Base-by-base conservation (phyloP, 2,113 vertebrate species). In the Tychaedon coryphoeus region DNA sequence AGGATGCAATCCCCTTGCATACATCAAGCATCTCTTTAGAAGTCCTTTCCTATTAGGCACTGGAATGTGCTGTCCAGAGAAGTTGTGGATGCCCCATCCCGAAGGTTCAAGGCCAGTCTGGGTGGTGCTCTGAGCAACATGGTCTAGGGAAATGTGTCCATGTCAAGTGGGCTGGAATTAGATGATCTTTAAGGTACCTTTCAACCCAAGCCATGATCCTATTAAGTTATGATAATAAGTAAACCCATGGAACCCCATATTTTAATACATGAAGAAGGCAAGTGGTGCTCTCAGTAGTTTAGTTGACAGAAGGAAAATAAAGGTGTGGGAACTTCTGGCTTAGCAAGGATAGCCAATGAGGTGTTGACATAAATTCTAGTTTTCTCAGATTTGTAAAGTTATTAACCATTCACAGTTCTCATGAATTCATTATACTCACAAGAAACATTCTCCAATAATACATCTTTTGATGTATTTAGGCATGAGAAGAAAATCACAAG, bases 401-500 rank as follows among this genome's bases (percentile, higher is more conserved):
- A 87, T 89, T 95, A 97, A 80, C 43, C 73, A 93, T 88, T 96
- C 74, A 69, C 36, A 78, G 34, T 65, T 86, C 24, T 96, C 67
- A 93, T 78, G 34, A 96, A 96, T 94, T 93, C 78, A 91, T 89
- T 96, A 84, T 36, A 87, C 8, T 93, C 28, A 83, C 3, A 88
- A 74, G 74, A 20, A 96, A 93, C 14, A 54, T 86, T 95, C 36
- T 85, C 54, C 19, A 94, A 8, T 93, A 94, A 95, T 87, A 83
- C 69, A 57, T 91, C 75, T 96, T 80, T 94, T 85, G 50, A 86
- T 87, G 48, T 85, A 28, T 92, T 85, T 69, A 93, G 62, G 62
- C 22, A 96, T 97, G 94, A 93, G 83, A 95, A 96, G 34, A 75
- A 95, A 94, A 96, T 88, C 19, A n/a, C 28, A 75, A 56, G 65